Base-by-base conservation (phyloP, 2,888 invertebrate genomes). In the Baronia brevicornis region DNA sequence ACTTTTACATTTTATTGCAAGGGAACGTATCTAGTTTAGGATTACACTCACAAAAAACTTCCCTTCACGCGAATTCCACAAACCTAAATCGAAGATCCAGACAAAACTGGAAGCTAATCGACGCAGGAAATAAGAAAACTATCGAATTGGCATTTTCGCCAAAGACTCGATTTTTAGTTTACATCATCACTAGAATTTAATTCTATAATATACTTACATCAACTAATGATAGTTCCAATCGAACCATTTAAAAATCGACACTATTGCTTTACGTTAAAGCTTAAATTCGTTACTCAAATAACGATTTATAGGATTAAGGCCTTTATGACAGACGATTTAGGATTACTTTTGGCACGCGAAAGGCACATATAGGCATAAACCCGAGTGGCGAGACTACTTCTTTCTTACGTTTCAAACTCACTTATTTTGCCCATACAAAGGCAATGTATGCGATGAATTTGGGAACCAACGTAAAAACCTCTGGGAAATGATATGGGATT, bases 351-450 rank as follows among this genome's bases (percentile, higher is more conserved):
- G 2, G 26, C 2, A 11, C 51, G 44, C 13, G 11, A 24, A 25
- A 28, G 38, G 31, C 23, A 19, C 32, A 61, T 65, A 66, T 68
- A 64, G 52, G 36, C 38, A 46, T 40, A 35, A 48, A 51, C 54
- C 57, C 59, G 25, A 31, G 44, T 64, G 61, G 58, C 54, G 58
- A 60, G 51, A 55, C 68, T 38, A 48, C 60, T 74, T 73, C 71
- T 74, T 77, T 60, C 63, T 39, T 54, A 58, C 66, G 66, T 69
- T 69, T 67, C 62, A 60, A 54, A 70, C 60, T 71, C 71, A 71
- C 74, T 75, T 75, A 77, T 73, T 75, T 75, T 72, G 70, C 73
- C 73, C 74, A 66, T 72, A 78, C 68, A 63, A 68, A 74, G 77
- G 68, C 72, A 72, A 72, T 66, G 65, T 68, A 78, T 75, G 70